These are phyloP conservation scores for Eretmochelys imbricata DNA, from an alignment of 2,113 vertebrate genomes.

Conservation along the genomic window DNA sequence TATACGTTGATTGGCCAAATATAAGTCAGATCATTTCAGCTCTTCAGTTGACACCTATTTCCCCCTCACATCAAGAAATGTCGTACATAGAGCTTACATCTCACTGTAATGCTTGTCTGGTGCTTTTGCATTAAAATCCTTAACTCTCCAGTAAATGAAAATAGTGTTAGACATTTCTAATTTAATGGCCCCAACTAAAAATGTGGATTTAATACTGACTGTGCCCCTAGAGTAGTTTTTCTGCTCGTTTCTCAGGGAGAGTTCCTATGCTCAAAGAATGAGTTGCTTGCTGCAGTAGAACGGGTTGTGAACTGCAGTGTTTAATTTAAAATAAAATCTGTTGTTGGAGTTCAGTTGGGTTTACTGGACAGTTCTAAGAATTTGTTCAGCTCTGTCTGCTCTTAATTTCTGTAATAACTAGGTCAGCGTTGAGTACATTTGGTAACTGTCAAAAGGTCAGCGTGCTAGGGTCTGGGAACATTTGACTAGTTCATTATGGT, in stretches of 20 bases:
- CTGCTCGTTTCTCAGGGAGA: not conserved
- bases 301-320: not conserved
- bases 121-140: not conserved
- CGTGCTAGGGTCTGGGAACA: slow-evolving; percentile 15
- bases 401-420: not conserved
- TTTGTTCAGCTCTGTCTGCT: not conserved
- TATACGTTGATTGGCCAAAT: not conserved
- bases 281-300: not conserved
- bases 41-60: not conserved
- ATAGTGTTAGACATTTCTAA: not conserved
- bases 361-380: not conserved
- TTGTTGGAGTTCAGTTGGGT: not conserved
- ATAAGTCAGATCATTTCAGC: not conserved
- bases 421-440: not conserved
- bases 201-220: not conserved
- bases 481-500: slow-evolving; percentile 9
- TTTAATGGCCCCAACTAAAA: not conserved
- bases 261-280: not conserved
- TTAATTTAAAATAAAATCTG: not conserved
- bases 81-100: accelerated
- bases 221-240: not conserved
- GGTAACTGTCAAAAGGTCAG: not conserved
- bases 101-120: not conserved
- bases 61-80: not conserved
- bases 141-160: not conserved